These are phyloP conservation scores for Rousettus leschenaultii DNA, from an alignment of 2,113 vertebrate species.

Conservation along the genomic window DNA sequence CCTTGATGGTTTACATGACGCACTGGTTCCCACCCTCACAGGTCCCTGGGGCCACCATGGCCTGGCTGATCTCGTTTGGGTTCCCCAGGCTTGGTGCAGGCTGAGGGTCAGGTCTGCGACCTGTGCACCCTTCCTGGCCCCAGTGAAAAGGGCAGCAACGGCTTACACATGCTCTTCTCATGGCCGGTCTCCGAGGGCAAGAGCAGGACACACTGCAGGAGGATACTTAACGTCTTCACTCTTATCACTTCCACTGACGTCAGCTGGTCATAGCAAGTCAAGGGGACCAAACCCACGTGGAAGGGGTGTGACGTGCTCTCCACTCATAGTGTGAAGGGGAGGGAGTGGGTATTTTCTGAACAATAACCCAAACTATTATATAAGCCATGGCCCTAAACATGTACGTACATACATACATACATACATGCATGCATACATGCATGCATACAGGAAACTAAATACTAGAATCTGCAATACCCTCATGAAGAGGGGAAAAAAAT, in stretches of 20 bases:
- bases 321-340: neutral
- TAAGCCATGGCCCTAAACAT: neutral
- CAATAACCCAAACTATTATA: neutral
- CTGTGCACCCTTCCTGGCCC: neutral
- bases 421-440: neutral
- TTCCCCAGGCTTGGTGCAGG: rapidly evolving
- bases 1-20: neutral
- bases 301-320: neutral
- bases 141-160: neutral
- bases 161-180: neutral
- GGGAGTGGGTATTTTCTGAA: neutral
- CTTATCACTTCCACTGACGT: neutral
- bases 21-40: rapidly evolving
- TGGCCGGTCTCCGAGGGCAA: neutral
- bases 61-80: rapidly evolving
- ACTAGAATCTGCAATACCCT: neutral
- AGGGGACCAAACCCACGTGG: neutral
- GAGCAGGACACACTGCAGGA: neutral
- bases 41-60: rapidly evolving
- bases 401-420: neutral
- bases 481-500: neutral
- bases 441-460: neutral
- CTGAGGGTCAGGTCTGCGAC: neutral
- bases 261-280: neutral
- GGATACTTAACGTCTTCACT: rapidly evolving